Evolutionary conservation across 1,140 invertebrate genomes (phyloP).

Genomic region (Euura lappo): DNA sequence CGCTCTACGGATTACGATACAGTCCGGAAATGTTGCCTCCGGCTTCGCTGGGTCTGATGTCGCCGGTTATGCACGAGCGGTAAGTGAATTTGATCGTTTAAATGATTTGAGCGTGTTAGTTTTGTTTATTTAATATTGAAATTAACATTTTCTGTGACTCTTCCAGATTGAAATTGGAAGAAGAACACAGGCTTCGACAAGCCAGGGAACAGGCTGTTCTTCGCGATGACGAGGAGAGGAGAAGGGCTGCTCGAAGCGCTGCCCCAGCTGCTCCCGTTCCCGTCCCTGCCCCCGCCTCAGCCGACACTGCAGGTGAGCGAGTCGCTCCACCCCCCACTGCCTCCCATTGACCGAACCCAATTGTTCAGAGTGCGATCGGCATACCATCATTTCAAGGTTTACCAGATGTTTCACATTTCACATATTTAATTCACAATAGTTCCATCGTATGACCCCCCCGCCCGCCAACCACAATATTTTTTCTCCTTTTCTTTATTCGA

Average conservation of each 20-base stretch:
- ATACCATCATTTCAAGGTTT: constrained; percentile 3
- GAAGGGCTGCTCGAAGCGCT: constrained; percentile 62
- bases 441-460: not conserved
- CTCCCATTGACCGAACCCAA: constrained; percentile 52
- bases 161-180: constrained; percentile 67
- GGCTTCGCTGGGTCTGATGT: constrained; percentile 60
- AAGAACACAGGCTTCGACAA: constrained; percentile 68
- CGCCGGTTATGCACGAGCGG: constrained; percentile 68
- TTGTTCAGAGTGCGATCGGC: constrained; percentile 6
- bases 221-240: constrained; percentile 62
- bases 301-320: constrained; percentile 59
- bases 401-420: not conserved
- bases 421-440: not conserved
- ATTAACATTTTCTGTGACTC: constrained; percentile 3
- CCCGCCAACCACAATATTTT: too few species aligned
- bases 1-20: constrained; percentile 61
- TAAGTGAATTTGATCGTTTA: constrained; percentile 33
- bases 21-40: constrained; percentile 62
- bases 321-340: constrained; percentile 59
- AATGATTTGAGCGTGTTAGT: not conserved
- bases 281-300: constrained; percentile 52
- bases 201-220: constrained; percentile 60
- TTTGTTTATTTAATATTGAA: constrained; percentile 10
- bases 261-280: constrained; percentile 55
- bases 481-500: not conserved